Evolutionary conservation across 2,797 vertebrate genomes (phyloP).

Genomic region (Sternotherus odoratus): DNA sequence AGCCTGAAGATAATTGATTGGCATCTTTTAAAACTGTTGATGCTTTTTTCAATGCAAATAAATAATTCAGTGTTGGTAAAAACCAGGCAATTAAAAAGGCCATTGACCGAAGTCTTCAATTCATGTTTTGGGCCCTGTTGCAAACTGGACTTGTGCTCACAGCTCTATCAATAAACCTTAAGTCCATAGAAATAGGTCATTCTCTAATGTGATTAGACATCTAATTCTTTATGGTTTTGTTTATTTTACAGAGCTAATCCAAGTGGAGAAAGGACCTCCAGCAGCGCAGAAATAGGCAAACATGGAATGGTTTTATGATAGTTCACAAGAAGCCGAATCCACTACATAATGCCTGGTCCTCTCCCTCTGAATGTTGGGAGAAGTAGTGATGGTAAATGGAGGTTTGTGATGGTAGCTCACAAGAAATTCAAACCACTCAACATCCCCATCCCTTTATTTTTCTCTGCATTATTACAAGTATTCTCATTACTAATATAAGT

Average conservation of each 20-base stretch:
- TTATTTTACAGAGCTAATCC: neutral
- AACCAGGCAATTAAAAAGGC: conserved; percentile 22
- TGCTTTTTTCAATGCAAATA: conserved; percentile 21
- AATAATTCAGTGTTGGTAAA: conserved; percentile 61
- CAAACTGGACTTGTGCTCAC: neutral
- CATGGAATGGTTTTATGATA: neutral
- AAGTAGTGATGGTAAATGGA: neutral
- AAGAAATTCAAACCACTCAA: neutral
- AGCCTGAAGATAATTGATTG: conserved; percentile 41
- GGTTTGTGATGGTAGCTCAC: neutral
- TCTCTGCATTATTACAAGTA: conserved; percentile 21
- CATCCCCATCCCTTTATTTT: neutral
- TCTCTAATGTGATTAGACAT: neutral
- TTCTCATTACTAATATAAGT: conserved; percentile 3
- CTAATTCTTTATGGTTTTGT: neutral
- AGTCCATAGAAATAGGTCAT: neutral
- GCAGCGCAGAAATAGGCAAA: neutral
- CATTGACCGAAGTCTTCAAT: conserved; percentile 21
- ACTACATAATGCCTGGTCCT: neutral
- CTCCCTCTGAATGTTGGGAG: too few species aligned
- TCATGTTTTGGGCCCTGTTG: conserved; percentile 10
- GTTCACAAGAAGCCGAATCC: neutral
- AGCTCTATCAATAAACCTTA: neutral
- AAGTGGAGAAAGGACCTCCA: neutral
- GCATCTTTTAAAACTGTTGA: conserved; percentile 39